phyloP scores from a whole-genome alignment of 1,140 invertebrate genomes.

The Bombyx mori region ASM3026992v2 NC_085124.1:4507501-4508000 shows the following conservation, averaged over 20 bases:
- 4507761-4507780: too few species aligned
- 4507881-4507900: slow-evolving; percentile 52
- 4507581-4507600: too few species aligned
- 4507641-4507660: too few species aligned
- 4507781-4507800: too few species aligned
- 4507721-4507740: too few species aligned
- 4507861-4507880: slow-evolving; percentile 28
- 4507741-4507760: too few species aligned
- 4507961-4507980: slow-evolving; percentile 48
- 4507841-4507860: not conserved
- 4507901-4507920: slow-evolving; percentile 64
- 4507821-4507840: not conserved
- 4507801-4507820: too few species aligned
- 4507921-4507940: slow-evolving; percentile 48
- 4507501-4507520: not conserved
- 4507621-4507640: too few species aligned
- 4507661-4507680: not conserved
- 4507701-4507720: too few species aligned
- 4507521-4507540: slow-evolving; percentile 1
- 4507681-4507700: not conserved
- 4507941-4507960: slow-evolving; percentile 38
- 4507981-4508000: slow-evolving; percentile 10
- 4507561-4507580: too few species aligned
- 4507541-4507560: too few species aligned
- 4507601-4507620: too few species aligned